These are phyloP conservation scores for Anadara kagoshimensis DNA, from an alignment of 1,140 invertebrate species.

Conservation along the genomic window DNA sequence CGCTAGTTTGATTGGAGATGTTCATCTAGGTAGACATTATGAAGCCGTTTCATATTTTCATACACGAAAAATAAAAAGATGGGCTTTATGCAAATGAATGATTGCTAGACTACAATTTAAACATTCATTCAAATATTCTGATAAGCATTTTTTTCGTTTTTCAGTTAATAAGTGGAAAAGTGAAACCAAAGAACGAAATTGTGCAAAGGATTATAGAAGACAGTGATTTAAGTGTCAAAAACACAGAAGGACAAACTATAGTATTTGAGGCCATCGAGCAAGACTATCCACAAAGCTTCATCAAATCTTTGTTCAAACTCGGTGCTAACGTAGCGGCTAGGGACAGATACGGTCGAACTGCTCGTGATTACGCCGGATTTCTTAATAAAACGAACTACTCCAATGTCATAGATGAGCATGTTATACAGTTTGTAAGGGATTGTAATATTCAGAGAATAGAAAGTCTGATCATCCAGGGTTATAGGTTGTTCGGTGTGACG, in stretches of 20 bases:
- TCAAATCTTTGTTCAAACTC: constrained; percentile 32
- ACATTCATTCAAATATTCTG: neutral
- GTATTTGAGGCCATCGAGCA: constrained; percentile 45
- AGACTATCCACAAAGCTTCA: constrained; percentile 10
- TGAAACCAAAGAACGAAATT: constrained; percentile 39
- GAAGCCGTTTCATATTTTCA: neutral
- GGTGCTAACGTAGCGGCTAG: constrained; percentile 36
- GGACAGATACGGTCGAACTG: constrained; percentile 43
- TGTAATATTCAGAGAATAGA: constrained; percentile 28
- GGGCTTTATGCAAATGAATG: too few relatives aligned
- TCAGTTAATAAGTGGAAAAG: constrained; percentile 32
- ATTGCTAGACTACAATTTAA: too few relatives aligned
- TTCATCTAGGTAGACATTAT: neutral
- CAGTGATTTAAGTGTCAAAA: constrained; percentile 29
- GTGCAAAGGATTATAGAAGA: constrained; percentile 33
- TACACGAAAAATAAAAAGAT: too few relatives aligned
- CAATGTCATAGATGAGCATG: constrained; percentile 37
- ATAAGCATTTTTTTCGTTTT: constrained; percentile 1
- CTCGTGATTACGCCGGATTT: constrained; percentile 32
- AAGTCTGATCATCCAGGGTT: constrained; percentile 27
- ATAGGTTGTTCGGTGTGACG: constrained; percentile 27
- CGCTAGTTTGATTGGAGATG: neutral
- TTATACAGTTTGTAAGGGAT: constrained; percentile 25
- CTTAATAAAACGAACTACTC: constrained; percentile 28
- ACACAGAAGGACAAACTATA: constrained; percentile 41